Evolutionary conservation across 2,797 vertebrate genomes (phyloP).

Genomic region (Margarornis squamiger): DNA sequence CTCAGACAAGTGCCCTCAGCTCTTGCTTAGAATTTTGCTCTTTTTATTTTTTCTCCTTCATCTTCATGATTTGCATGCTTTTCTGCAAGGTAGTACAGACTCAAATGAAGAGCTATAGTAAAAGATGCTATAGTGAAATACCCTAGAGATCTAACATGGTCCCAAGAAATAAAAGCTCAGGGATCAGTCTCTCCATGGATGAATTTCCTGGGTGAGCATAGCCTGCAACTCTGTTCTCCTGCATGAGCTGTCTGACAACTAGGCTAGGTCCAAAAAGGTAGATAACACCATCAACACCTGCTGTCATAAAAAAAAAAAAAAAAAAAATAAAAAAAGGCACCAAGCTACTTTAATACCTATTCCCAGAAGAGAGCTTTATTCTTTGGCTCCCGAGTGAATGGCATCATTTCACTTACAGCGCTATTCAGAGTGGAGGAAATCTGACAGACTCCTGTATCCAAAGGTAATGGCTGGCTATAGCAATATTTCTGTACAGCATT

Average conservation of each 20-base stretch:
- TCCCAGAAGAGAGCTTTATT: neutral
- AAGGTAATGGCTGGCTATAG: neutral
- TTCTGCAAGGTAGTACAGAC: neutral
- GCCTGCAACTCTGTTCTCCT: neutral
- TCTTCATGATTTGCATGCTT: neutral
- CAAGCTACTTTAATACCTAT: neutral
- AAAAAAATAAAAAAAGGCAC: neutral
- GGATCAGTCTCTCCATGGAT: neutral
- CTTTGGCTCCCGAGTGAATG: neutral
- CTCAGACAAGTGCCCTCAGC: neutral
- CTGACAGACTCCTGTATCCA: neutral
- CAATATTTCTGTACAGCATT: neutral
- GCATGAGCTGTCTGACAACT: neutral
- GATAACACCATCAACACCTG: neutral
- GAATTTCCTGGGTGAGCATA: neutral
- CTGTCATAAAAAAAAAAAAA: neutral
- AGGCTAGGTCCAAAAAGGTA: neutral
- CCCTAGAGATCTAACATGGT: neutral
- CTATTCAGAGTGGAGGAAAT: neutral
- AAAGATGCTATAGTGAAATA: neutral
- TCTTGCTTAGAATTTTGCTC: neutral
- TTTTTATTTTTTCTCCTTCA: neutral
- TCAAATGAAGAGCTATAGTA: neutral
- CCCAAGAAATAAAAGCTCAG: rapidly evolving
- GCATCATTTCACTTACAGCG: neutral